phyloP scores from a whole-genome alignment of 1,140 invertebrate genomes.

The Procambarus clarkii region DNA sequence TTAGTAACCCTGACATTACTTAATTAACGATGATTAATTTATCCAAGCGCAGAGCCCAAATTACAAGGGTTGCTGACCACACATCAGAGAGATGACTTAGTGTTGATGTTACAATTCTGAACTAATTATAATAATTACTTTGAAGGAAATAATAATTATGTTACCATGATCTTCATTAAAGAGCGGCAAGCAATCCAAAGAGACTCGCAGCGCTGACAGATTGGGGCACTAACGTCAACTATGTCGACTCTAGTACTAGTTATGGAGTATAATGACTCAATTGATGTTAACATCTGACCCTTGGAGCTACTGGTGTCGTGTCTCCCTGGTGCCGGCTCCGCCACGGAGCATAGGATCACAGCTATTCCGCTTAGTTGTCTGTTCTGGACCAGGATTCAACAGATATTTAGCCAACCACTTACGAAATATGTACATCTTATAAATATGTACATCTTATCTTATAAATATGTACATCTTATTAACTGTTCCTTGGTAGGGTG shows the following conservation, averaged over 20 bases:
- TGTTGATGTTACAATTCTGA: constrained; percentile 12
- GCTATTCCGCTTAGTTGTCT: too few relatives aligned
- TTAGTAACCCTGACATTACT: constrained; percentile 29
- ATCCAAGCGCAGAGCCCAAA: background rate
- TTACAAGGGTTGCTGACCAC: constrained; percentile 25
- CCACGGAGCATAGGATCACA: too few relatives aligned
- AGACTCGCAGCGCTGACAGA: background rate
- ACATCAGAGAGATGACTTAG: background rate
- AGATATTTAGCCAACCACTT: too few relatives aligned
- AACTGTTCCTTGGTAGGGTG: too few relatives aligned
- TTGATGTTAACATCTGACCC: background rate
- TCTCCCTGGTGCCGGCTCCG: too few relatives aligned
- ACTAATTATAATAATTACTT: constrained; percentile 38
- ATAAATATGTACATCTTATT: too few relatives aligned
- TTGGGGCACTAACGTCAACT: background rate
- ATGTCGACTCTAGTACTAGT: background rate
- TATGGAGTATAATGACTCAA: constrained; percentile 3
- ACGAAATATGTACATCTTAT: too few relatives aligned
- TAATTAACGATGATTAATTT: constrained; percentile 39
- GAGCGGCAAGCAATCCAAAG: background rate
- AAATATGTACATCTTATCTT: too few relatives aligned
- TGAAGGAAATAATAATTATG: constrained; percentile 2
- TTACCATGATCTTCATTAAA: background rate
- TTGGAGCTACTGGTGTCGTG: too few relatives aligned
- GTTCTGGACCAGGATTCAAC: too few relatives aligned